Base-by-base conservation (phyloP, 2,888 invertebrate genomes). In the Gandaritis pyraliata region DNA sequence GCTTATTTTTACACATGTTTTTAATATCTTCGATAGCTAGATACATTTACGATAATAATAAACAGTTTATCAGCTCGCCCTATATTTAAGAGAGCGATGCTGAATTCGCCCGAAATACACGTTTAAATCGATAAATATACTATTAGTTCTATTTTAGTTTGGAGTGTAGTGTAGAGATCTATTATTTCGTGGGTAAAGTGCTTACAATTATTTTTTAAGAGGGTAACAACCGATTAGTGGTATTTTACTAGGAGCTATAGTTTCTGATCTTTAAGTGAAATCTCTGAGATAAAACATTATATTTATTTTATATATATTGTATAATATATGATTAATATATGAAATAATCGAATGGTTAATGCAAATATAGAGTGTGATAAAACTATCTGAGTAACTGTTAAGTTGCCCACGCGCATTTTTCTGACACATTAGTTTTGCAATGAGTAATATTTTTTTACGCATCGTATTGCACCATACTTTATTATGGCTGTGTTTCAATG, bases 401-500 rank as follows among this genome's bases (percentile, higher is more conserved):
- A 38, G 10, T 36, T 75, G 74, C 87, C 87, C 80, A 87, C 87
- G 81, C 86, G 72, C 68, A 77, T 78, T 78, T 82, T 80, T 83
- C 73, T 58, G 39, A 68, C 72, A 70, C 71, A 64, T 76, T 67
- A 70, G 71, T 74, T 75, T 76, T 80, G 72, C 70, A 73, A 76
- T 86, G 86, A 87, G 77, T 85, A 86, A 85, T 72, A 61, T 72
- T 74, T 78, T 80, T 72, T 72, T 61, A 68, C 73, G 58, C 67
- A 66, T 70, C 59, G 64, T 73, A 74, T 81, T 82, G 76, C 82
- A 78, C 78, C 77, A 78, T 72, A 64, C 50, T 68, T 64, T n/a
- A 33, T 47, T 13, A 59, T 58, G 63, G 68, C 58, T 68, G 60
- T 72, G 65, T 66, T 60, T 50, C 38, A 62, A 56, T 66, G 68